Base-by-base conservation (phyloP, 1,140 invertebrate genomes). In the Venturia canescens region DNA sequence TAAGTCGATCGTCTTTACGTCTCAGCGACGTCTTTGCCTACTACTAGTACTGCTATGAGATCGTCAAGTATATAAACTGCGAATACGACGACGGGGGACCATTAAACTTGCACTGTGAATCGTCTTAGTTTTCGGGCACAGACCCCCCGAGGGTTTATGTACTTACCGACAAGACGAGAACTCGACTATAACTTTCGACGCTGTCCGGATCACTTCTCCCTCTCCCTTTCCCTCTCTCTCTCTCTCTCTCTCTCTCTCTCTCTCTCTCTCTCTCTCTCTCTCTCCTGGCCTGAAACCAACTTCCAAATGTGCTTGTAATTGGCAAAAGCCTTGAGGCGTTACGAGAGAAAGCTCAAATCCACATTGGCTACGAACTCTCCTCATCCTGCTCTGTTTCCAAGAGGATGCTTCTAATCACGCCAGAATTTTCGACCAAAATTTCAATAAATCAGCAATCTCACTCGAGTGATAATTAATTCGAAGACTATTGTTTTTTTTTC, bases 1-100 rank as follows among this genome's bases (percentile, higher is more conserved):
- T 85, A 86, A 87, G 86, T 86, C 82, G 87, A 86, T 86, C 86
- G 87, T 86, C 86, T 88, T 85, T 86, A 84, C 80, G 84, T 84
- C 83, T 83, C 84, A 86, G 79, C 67, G 26, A 60, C 74, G 66
- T 71, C 74, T 81, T 74, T 69, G 76, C 31, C 80, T 48, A 70
- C 80, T 63, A 69, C 66, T 31, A 31, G 29, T 31, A 70, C 80
- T 60, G 29, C 63, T 29, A 29, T 26, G 63, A 69, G 29, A 69
- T 69, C 66, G 66, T 69, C 66, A 31, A 69, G 27, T 31, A 31
- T 31, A 69, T 31, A 18, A 34, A 69, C 66, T 69, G 7, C 38
- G 38, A 44, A 66, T 69, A 80, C 80, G 69, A 63, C 82, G 48
- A 82, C 83, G 81, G 72, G 84, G 86, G 84, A 84, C 80, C 83